Conservation (phyloP, 2,797 vertebrate genomes). For the Propithecus deckenii region DNA sequence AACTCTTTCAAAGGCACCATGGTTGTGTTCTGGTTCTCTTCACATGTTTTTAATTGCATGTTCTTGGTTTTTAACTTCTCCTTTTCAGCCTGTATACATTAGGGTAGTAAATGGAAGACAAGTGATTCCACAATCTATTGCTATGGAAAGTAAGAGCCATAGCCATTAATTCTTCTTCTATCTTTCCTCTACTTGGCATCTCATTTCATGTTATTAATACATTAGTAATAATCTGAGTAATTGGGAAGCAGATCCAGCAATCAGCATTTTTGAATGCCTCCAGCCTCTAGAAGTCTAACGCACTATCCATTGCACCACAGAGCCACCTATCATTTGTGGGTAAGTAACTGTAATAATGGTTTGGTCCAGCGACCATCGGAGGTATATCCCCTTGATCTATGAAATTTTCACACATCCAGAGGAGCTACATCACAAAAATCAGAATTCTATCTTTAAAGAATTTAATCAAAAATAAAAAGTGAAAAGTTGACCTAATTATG, state of each 20-base stretch:
- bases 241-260: background rate
- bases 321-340: background rate
- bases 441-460: constrained; percentile 28
- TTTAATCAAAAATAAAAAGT: background rate
- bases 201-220: background rate
- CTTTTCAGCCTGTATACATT: background rate
- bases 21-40: background rate
- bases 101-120: background rate
- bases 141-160: background rate
- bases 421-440: background rate
- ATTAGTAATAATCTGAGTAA: background rate
- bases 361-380: background rate
- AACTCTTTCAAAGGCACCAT: background rate
- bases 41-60: background rate
- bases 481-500: constrained; percentile 15
- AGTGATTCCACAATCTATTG: no score
- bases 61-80: background rate
- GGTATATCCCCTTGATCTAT: background rate
- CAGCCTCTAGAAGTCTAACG: no score
- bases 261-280: background rate
- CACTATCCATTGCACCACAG: no score
- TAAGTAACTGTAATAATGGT: background rate
- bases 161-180: background rate
- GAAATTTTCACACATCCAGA: background rate
- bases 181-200: background rate